These are phyloP conservation scores for Thinocorus orbignyianus DNA, from an alignment of 2,113 vertebrate species.

Conservation along the genomic window DNA sequence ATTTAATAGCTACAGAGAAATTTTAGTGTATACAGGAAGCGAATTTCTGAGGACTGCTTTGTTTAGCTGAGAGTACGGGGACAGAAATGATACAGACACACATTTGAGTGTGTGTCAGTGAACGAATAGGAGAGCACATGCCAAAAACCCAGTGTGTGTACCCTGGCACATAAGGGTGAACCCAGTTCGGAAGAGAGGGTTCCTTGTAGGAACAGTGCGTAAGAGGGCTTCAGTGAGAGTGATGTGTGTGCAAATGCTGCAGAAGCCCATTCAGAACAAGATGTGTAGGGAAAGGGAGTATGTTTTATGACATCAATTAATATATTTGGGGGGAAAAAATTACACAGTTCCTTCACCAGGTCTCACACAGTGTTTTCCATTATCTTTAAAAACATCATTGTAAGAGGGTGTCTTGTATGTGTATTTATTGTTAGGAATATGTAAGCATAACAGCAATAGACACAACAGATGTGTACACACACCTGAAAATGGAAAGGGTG, in stretches of 20 bases:
- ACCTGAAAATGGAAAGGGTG: neutral
- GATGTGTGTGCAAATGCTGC: neutral
- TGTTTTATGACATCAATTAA: neutral
- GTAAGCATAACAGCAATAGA: neutral
- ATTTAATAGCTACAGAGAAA: slow-evolving; percentile 24
- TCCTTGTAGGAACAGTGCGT: neutral
- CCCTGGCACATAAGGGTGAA: neutral
- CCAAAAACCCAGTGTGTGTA: neutral
- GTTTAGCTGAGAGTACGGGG: neutral
- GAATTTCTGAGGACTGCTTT: neutral
- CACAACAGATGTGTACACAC: neutral
- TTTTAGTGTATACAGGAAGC: neutral
- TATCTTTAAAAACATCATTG: neutral
- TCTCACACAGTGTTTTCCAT: neutral
- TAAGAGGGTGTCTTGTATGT: neutral
- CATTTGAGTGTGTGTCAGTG: neutral
- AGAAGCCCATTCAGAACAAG: neutral
- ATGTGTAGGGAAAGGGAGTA: neutral
- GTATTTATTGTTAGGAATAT: neutral
- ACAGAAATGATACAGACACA: neutral
- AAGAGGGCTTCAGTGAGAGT: neutral
- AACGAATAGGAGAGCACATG: neutral
- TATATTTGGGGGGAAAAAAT: neutral
- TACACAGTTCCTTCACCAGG: neutral
- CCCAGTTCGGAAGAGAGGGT: neutral